Evolutionary conservation across 2,888 invertebrate genomes (phyloP).

Genomic region (Lasioglossum pauxillum): DNA sequence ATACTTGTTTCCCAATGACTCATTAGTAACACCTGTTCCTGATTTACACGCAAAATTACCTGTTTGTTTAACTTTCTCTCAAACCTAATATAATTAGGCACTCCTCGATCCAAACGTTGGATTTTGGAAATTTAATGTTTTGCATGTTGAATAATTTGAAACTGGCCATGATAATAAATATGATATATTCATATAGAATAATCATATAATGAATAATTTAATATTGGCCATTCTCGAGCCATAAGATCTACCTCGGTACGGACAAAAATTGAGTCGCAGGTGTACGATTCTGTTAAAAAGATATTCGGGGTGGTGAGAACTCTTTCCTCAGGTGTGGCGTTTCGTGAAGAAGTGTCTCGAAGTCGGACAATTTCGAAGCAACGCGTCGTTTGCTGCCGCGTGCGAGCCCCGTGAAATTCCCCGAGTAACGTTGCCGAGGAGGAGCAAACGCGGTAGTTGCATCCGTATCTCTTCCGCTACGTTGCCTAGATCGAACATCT

Average conservation of each 20-base stretch:
- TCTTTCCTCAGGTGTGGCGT: not conserved
- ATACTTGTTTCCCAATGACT: too few species aligned
- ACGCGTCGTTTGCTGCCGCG: not conserved
- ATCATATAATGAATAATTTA: too few species aligned
- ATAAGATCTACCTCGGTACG: not conserved
- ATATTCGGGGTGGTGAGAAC: not conserved
- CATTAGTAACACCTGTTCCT: too few species aligned
- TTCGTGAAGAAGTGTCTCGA: not conserved
- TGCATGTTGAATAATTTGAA: too few species aligned
- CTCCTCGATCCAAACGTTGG: not conserved
- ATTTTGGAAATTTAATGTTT: too few species aligned
- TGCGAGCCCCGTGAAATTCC: not conserved
- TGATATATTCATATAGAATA: too few species aligned
- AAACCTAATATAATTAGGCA: too few species aligned
- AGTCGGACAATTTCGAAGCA: not conserved
- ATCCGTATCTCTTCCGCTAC: slow-evolving; percentile 55
- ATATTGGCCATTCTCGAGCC: not conserved
- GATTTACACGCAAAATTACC: too few species aligned
- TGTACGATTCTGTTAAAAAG: not conserved
- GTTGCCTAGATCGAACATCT: slow-evolving; percentile 41
- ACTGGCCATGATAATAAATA: too few species aligned
- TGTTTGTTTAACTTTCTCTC: too few species aligned
- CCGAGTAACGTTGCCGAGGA: not conserved
- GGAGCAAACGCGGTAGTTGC: slow-evolving; percentile 21
- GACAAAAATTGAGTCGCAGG: not conserved